Evolutionary conservation across 1,140 invertebrate genomes (phyloP).

Genomic region (Paramacrobiotus metropolitanus): DNA sequence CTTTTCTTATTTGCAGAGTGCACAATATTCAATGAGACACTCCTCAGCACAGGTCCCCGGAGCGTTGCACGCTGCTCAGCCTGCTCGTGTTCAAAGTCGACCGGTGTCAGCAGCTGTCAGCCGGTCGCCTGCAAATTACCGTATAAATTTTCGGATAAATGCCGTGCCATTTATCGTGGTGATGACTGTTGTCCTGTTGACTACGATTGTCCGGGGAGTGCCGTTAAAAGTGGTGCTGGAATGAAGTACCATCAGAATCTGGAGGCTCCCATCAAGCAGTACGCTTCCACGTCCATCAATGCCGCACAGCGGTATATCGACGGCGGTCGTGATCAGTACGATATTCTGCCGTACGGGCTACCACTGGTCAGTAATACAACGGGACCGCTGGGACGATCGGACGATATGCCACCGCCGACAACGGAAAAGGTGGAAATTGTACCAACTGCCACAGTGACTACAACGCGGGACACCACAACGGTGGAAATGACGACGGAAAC

Average conservation of each 20-base stretch:
- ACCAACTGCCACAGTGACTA: too few relatives aligned
- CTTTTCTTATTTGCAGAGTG: background rate
- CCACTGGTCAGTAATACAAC: too few relatives aligned
- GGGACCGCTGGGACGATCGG: background rate
- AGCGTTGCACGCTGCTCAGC: background rate
- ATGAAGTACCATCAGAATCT: too few relatives aligned
- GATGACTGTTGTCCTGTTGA: constrained; percentile 2
- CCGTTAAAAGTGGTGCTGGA: too few relatives aligned
- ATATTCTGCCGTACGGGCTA: too few relatives aligned
- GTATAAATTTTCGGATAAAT: background rate
- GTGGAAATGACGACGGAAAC: too few relatives aligned
- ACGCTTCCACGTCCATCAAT: background rate
- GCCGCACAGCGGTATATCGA: background rate
- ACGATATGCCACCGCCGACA: background rate
- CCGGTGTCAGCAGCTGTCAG: background rate
- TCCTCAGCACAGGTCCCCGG: background rate
- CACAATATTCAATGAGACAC: background rate
- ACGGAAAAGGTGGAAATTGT: too few relatives aligned
- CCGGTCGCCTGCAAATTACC: background rate
- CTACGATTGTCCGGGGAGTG: background rate
- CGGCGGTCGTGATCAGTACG: background rate
- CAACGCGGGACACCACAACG: too few relatives aligned
- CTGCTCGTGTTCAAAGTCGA: background rate
- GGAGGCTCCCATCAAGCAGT: too few relatives aligned
- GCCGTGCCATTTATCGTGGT: background rate